Conservation (phyloP, 2,113 vertebrate species). For the Bujurquina vittata region DNA sequence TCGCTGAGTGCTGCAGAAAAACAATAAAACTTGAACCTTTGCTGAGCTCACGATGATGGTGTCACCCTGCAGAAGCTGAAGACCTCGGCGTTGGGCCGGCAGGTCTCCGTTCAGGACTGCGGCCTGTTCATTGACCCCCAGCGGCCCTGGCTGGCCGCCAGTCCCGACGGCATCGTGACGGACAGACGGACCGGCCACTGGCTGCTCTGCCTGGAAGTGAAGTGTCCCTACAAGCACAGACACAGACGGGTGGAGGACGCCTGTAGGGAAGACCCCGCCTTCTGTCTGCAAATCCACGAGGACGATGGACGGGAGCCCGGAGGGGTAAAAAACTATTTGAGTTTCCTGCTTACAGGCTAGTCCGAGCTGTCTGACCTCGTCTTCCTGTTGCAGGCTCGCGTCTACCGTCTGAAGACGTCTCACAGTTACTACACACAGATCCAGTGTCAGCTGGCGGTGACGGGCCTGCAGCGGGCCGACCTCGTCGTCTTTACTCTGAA, state of each 20-base stretch:
- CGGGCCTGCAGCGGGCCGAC: conserved; percentile 72
- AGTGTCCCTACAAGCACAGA: conserved; percentile 87
- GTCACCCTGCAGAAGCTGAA: conserved; percentile 66
- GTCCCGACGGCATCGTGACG: conserved; percentile 84
- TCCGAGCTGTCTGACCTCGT: neutral
- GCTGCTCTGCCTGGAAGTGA: conserved; percentile 84
- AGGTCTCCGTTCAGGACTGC: conserved; percentile 75
- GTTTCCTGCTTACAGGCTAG: neutral
- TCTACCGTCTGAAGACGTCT: conserved; percentile 76
- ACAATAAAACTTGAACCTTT: neutral
- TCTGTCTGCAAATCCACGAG: conserved; percentile 79
- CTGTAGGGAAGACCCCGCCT: conserved; percentile 79
- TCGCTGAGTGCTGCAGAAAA: neutral
- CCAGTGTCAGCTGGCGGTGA: conserved; percentile 83
- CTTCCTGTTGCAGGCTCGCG: neutral
- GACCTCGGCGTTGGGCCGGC: conserved; percentile 22
- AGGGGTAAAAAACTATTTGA: conserved; percentile 3
- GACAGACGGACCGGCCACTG: conserved; percentile 63
- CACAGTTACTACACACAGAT: conserved; percentile 87
- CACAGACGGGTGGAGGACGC: conserved; percentile 75
- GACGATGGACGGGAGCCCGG: neutral
- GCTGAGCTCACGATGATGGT: neutral
- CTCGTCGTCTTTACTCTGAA: conserved; percentile 81
- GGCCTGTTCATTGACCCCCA: conserved; percentile 82
- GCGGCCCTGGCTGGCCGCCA: conserved; percentile 84